Conservation (phyloP, 1,140 invertebrate genomes). For the Lysiphlebus fabarum region DNA sequence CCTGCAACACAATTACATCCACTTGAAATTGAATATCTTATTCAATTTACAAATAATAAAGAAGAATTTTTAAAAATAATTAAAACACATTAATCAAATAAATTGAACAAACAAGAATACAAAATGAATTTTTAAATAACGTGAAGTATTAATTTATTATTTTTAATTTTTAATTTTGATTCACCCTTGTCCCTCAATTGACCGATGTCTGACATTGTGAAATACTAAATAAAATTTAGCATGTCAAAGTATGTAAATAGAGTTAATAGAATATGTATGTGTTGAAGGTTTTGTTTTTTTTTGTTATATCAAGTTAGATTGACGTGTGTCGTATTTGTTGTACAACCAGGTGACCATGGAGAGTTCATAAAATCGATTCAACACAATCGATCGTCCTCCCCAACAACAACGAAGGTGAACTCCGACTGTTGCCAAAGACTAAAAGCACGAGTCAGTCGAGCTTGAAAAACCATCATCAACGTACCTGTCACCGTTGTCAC, state of each 20-base stretch:
- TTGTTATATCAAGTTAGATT: neutral
- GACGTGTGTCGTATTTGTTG: conserved; percentile 11
- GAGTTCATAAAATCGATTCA: conserved; percentile 36
- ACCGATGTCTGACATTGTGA: no score
- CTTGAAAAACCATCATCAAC: conserved; percentile 28
- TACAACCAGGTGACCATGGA: conserved; percentile 35
- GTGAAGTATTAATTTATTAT: neutral
- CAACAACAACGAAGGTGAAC: conserved; percentile 33
- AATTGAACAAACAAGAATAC: neutral
- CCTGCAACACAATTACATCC: conserved; percentile 80
- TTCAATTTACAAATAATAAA: conserved; percentile 55
- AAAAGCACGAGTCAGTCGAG: conserved; percentile 31
- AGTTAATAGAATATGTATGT: conserved; percentile 10
- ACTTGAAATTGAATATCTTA: conserved; percentile 85
- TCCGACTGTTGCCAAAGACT: conserved; percentile 5
- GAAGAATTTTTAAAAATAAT: conserved; percentile 24
- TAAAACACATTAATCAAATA: neutral
- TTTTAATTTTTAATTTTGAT: neutral
- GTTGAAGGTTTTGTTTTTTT: neutral
- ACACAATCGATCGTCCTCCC: conserved; percentile 36
- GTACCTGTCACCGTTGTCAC: conserved; percentile 22
- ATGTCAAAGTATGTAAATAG: conserved; percentile 4
- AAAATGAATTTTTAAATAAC: neutral
- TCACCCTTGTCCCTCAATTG: no score
- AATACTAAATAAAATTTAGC: neutral